Base-by-base conservation (phyloP, 2,113 vertebrate genomes). In the Vimba vimba region DNA sequence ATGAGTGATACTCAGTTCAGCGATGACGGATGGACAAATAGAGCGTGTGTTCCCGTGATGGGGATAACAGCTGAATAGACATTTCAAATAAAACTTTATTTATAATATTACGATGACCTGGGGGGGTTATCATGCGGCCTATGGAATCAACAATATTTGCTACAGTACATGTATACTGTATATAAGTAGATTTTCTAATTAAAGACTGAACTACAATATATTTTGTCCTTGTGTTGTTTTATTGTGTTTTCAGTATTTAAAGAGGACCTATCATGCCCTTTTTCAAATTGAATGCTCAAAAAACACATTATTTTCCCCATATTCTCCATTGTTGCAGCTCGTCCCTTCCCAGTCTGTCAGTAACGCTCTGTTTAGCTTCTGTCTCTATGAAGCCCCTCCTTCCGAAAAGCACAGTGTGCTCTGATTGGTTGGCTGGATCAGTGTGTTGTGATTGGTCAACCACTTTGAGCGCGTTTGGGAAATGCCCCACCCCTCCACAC, bases 41-140 rank as follows among this genome's bases (percentile, higher is more conserved):
- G 55, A 50, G 62, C 30, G 73, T 64, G 80, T 82, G 74, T 82
- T 79, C 64, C 64, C 23, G 1, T 81, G 76, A 79, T 30, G 39
- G 85, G 79, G 79, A 85, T 36, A 76, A 88, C 45, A 47, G 86
- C 76, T 86, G 47, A 86, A 86, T 85, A 89, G 86, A 88, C 84
- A 86, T 88, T 91, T 91, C 87, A 88, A 88, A 86, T 87, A 45
- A 83, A 89, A 78, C 83, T 87, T 86, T 75, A 88, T 90, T 90
- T 81, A 82, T 89, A 87, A 79, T 21, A 60, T 45, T 62, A 36
- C 25, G 45, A 82, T 60, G 75, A 60, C 21, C 23, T 33, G 39
- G 52, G 76, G 36, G 81, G 36, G 59, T 64, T 76, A 36, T 88
- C 68, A 80, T 23, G 27, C 71, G 71, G 68, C 73, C 59, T 82